Conservation (phyloP, 2,797 vertebrate species). For the Sebastes minor region DNA sequence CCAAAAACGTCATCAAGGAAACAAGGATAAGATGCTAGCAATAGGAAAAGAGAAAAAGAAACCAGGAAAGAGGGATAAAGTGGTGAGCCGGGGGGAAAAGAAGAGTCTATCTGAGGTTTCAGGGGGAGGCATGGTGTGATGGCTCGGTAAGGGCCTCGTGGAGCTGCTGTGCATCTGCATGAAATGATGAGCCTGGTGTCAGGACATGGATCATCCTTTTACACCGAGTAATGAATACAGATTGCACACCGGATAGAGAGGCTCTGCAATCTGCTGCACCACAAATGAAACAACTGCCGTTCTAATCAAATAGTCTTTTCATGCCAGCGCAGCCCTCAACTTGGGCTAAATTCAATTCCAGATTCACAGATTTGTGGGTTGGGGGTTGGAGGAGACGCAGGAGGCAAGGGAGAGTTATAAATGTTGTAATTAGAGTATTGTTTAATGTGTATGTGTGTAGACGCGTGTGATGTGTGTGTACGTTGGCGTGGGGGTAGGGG, state of each 20-base stretch:
- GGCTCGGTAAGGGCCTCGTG: slow-evolving; percentile 67
- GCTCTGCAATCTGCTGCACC: slow-evolving; percentile 80
- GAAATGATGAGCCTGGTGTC: slow-evolving; percentile 80
- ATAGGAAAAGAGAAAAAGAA: background rate
- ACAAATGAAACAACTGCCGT: slow-evolving; percentile 84
- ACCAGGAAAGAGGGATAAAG: background rate
- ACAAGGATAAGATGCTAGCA: background rate
- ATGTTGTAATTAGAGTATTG: slow-evolving; percentile 85
- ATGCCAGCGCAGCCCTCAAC: slow-evolving; percentile 84
- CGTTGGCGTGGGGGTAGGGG: background rate
- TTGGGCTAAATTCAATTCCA: slow-evolving; percentile 84
- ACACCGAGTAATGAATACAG: slow-evolving; percentile 82
- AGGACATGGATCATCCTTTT: slow-evolving; percentile 81
- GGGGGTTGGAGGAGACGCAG: slow-evolving; percentile 65
- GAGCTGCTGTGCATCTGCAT: slow-evolving; percentile 79
- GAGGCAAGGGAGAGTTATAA: slow-evolving; percentile 75
- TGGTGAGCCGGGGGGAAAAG: background rate
- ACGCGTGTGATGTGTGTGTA: slow-evolving; percentile 43
- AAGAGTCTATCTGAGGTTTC: slow-evolving; percentile 26
- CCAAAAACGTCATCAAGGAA: background rate
- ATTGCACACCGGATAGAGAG: slow-evolving; percentile 79
- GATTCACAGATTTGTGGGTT: slow-evolving; percentile 78
- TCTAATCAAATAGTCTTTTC: slow-evolving; percentile 85
- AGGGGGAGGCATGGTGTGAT: slow-evolving; percentile 39
- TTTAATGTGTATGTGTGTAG: slow-evolving; percentile 73